These are phyloP conservation scores for Argyresthia goedartella DNA, from an alignment of 2,888 invertebrate genomes.

Conservation along the genomic window DNA sequence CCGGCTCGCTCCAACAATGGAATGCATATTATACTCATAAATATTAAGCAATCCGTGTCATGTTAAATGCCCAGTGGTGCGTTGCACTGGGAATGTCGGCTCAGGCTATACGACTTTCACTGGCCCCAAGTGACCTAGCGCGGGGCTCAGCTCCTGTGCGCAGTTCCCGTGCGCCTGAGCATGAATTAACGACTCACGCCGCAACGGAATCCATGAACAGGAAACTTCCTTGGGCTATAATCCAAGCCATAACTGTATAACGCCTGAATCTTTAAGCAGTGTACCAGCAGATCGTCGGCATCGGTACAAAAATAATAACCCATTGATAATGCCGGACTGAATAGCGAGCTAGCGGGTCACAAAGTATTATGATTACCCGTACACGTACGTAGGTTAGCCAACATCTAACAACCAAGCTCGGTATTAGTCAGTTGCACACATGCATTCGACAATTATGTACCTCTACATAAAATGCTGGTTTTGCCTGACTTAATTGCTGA, in stretches of 20 bases:
- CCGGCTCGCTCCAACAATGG: no score
- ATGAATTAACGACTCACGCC: background rate
- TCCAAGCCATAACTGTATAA: no score
- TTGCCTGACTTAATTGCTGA: no score
- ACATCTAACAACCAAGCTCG: background rate
- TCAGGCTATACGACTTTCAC: background rate
- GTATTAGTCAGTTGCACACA: background rate
- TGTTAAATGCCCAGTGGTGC: background rate
- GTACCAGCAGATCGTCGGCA: no score
- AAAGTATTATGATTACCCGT: no score
- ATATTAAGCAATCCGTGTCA: background rate
- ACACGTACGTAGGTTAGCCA: no score
- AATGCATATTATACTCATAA: background rate
- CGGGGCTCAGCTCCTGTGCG: background rate
- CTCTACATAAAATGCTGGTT: no score
- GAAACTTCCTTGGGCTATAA: no score
- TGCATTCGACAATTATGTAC: conserved; percentile 1
- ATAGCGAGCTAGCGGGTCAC: no score
- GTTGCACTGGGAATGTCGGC: background rate
- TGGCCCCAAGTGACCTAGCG: background rate
- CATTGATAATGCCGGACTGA: no score
- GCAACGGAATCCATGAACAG: background rate
- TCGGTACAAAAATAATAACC: no score
- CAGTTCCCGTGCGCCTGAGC: background rate
- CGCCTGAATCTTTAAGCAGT: no score